Evolutionary conservation across 2,113 vertebrate species (phyloP).

Genomic region (Lepus europaeus): DNA sequence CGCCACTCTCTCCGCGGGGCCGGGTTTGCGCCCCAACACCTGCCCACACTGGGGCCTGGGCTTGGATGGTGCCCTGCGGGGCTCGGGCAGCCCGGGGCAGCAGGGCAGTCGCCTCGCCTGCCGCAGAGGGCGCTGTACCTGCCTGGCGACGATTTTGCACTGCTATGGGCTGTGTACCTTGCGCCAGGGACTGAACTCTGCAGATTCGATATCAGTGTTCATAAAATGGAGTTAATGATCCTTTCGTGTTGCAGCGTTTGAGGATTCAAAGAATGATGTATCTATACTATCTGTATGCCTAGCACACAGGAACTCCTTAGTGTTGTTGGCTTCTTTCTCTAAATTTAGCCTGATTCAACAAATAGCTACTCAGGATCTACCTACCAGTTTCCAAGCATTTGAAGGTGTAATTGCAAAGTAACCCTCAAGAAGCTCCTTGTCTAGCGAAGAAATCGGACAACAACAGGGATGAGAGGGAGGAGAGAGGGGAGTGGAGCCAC

Average conservation of each 20-base stretch:
- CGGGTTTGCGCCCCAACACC: background rate
- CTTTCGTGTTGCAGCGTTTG: background rate
- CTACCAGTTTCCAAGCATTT: background rate
- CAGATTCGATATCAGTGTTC: background rate
- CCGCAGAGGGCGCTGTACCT: fast-evolving
- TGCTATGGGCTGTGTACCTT: background rate
- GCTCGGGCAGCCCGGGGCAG: background rate
- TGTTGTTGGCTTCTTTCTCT: background rate
- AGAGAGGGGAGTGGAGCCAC: background rate
- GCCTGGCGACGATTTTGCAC: fast-evolving
- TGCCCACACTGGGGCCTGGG: background rate
- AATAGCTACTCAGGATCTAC: background rate
- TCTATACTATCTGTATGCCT: background rate
- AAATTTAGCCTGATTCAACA: background rate
- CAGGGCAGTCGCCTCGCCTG: background rate
- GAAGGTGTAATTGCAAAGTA: background rate
- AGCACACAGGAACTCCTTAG: background rate
- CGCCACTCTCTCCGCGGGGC: fast-evolving
- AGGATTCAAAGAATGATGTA: background rate
- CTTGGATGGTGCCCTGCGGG: background rate
- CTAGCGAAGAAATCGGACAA: background rate
- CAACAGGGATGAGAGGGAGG: background rate
- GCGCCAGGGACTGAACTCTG: background rate
- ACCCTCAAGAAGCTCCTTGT: background rate
- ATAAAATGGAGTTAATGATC: background rate